Conservation (phyloP, 2,113 vertebrate species). For the Tiliqua scincoides region DNA sequence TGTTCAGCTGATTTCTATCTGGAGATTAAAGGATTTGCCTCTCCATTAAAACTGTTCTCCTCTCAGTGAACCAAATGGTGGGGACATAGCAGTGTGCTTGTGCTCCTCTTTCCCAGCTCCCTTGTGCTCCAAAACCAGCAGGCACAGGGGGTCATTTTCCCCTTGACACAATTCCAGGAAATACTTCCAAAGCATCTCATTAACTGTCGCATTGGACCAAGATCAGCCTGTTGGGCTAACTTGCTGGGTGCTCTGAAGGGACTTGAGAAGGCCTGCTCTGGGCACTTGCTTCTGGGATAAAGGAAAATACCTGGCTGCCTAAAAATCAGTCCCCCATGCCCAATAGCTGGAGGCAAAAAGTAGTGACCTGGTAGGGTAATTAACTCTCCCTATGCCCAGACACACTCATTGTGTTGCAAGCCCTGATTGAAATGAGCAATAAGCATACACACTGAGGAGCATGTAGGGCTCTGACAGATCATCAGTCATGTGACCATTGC, state of each 20-base stretch:
- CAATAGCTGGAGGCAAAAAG: background rate
- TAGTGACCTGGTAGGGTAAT: background rate
- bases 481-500: background rate
- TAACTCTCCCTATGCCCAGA: background rate
- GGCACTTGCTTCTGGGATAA: background rate
- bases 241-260: background rate
- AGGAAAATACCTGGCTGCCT: background rate
- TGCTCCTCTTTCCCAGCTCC: accelerated
- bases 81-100: background rate
- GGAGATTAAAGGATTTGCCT: constrained; percentile 72
- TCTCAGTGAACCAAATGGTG: constrained; percentile 26
- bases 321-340: too few species aligned
- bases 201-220: too few species aligned
- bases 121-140: background rate
- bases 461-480: too few species aligned
- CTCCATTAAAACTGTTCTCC: constrained; percentile 65
- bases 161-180: accelerated
- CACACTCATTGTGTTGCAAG: background rate
- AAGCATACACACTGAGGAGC: background rate
- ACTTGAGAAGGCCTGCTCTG: background rate
- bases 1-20: constrained; percentile 53
- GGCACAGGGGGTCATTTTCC: background rate
- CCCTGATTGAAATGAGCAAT: background rate
- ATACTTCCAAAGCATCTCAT: background rate
- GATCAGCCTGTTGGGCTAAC: too few species aligned